Evolutionary conservation across 2,113 vertebrate genomes (phyloP), one percentile per base, ranked within the genome.

Genomic region (Cavia aperea): DNA sequence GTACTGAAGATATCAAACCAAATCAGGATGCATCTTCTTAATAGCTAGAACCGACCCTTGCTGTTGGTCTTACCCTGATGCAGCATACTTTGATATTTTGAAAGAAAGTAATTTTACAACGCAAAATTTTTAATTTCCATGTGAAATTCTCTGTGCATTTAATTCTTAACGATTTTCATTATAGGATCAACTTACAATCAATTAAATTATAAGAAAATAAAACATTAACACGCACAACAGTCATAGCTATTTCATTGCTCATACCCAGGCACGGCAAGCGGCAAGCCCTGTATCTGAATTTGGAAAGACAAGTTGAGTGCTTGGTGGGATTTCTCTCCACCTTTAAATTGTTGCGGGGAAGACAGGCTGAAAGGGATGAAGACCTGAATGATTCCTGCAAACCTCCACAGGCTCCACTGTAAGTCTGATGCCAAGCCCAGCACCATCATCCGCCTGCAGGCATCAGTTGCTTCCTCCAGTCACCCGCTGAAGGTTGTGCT

Each of bases 111-210:
- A 68, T 78, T 72, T 36, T 39, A 21, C 56, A 60, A 91, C 31
- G 51, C 4, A 91, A 85, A 60, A 63, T 23, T 87, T 94, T 85
- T 54, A 31, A 89, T 77, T 93, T 62, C 92, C 21, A 56, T 18
- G 10, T 79, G 56, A 86, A 90, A 66, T 73, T 54, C 2, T 3
- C 68, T 72, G 7, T 85, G 1, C 43, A 51, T 81, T 88, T 66
- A 93, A 43, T 36, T 77, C 15, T 90, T 62, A 72, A 54, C 5
- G 90, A 4, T 68, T 92, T 10, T 58, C 46, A 49, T 72, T 9
- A 65, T 36, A 72, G 2, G 8, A 12, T 56, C 16, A 92, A 90
- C 18, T 46, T 92, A 39, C 5, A 60, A 46, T 39, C 18, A 51
- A 15, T n/a, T 83, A 51, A 73, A 15, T 43, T 33, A 72, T 43